Percentiles rank a stretch among this genome's conserved stretches.
Conservation (phyloP, 1,140 invertebrate genomes). For the Eumaeus atala region DNA sequence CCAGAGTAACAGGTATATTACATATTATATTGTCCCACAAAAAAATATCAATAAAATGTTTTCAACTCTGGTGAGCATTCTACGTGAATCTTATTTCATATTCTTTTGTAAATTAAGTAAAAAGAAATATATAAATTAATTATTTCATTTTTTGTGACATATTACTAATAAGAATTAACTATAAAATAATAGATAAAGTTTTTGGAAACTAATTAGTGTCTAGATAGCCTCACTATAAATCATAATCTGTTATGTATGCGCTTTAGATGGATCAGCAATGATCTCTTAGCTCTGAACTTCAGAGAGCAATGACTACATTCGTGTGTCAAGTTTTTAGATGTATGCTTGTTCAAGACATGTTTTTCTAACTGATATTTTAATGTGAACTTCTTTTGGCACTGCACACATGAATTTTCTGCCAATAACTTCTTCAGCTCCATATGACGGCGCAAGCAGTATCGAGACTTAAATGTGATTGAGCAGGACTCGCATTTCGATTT, state of each 20-base stretch:
- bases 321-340: conserved; percentile 48
- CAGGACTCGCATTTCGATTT: conserved; percentile 60
- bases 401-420: conserved; percentile 53
- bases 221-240: conserved; percentile 18
- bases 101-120: no score
- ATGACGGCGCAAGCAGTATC: conserved; percentile 58
- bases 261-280: conserved; percentile 45
- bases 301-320: conserved; percentile 54
- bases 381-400: conserved; percentile 61
- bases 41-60: no score
- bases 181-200: no score
- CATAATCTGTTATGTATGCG: conserved; percentile 62
- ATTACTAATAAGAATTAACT: no score
- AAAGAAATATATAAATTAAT: no score
- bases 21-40: no score
- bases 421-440: conserved; percentile 54
- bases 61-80: no score
- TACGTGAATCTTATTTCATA: no score
- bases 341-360: conserved; percentile 57
- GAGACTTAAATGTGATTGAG: conserved; percentile 58
- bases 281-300: conserved; percentile 59
- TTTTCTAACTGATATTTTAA: conserved; percentile 48
- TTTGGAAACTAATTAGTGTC: no score
- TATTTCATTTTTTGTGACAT: no score
- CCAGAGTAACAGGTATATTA: no score